These are phyloP conservation scores for Carcina quercana DNA, from an alignment of 2,888 invertebrate species.

Conservation along the genomic window DNA sequence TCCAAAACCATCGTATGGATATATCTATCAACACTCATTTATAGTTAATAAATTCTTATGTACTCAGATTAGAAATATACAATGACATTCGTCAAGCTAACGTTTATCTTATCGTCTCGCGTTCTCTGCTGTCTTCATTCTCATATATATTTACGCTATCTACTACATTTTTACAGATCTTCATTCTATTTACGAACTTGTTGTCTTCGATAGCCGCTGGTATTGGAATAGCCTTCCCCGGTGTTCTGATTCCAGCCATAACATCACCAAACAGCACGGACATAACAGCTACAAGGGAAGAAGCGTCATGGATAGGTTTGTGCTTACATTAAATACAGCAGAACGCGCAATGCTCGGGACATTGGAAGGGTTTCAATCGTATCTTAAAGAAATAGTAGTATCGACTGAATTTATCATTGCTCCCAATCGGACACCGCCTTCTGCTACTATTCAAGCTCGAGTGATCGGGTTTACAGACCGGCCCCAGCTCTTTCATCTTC, in stretches of 20 bases:
- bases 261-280: constrained; percentile 24
- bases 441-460: neutral
- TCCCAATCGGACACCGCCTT: neutral
- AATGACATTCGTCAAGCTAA: too few species aligned
- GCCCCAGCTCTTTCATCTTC: too few species aligned
- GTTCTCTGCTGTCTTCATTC: too few species aligned
- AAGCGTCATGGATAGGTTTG: constrained; percentile 41
- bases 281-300: constrained; percentile 25
- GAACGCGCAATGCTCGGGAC: too few species aligned
- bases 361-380: neutral
- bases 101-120: too few species aligned
- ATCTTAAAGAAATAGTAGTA: neutral
- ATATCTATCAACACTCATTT: too few species aligned
- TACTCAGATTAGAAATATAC: too few species aligned
- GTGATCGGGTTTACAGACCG: neutral
- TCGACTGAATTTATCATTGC: neutral
- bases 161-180: constrained; percentile 23
- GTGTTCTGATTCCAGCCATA: constrained; percentile 28
- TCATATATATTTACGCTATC: too few species aligned
- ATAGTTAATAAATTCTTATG: too few species aligned
- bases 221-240: constrained; percentile 27
- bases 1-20: too few species aligned
- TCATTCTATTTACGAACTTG: constrained; percentile 19
- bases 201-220: constrained; percentile 22
- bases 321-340: too few species aligned